Base-by-base conservation (phyloP, 2,888 invertebrate genomes). In the Sminthurinus aureus region DNA sequence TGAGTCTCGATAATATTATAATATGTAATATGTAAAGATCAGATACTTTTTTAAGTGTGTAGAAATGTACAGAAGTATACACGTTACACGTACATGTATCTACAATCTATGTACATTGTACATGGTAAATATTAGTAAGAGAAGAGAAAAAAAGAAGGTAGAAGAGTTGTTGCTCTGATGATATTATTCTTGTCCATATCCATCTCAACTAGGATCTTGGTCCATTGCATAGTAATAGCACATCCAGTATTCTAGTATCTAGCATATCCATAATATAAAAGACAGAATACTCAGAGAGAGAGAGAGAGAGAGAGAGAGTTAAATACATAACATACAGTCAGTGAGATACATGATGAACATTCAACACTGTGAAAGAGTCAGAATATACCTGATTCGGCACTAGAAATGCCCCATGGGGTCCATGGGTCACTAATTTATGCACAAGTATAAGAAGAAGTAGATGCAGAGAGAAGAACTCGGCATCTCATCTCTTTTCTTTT, bases 381-480 rank as follows among this genome's bases (percentile, higher is more conserved):
- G 77, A 77, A 76, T 82, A 77, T 82, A 82, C 82, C 82, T 82
- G 82, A 77, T 82, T 82, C 82, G 77, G 81, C 77, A 82, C 69
- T 77, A 82, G 67, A n/a, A 75, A 76, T 75, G 79, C 82, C 82
- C 82, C 82, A 82, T 82, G 75, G 82, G 82, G 82, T 77, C 82
- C 76, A 67, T 82, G 82, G 82, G 82, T 77, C 82, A 82, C 77
- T 82, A 82, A 82, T 82, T 82, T 82, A 82, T 82, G 82, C 82
- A 82, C 67, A 82, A 82, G 75, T 76, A 77, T 74, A 74, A 58
- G 38, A 38, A 38, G 38, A 38, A 38, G 38, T 38, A 38, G 38
- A 38, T 38, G 38, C n/a, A n/a, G 38, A 38, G 38, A 38, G 76
- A 79, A 79, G 79, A 22, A 79, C 79, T 79, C 67, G 80, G 73